Base-by-base conservation (phyloP, 2,888 invertebrate genomes). In the Prenolepis imparis region DNA sequence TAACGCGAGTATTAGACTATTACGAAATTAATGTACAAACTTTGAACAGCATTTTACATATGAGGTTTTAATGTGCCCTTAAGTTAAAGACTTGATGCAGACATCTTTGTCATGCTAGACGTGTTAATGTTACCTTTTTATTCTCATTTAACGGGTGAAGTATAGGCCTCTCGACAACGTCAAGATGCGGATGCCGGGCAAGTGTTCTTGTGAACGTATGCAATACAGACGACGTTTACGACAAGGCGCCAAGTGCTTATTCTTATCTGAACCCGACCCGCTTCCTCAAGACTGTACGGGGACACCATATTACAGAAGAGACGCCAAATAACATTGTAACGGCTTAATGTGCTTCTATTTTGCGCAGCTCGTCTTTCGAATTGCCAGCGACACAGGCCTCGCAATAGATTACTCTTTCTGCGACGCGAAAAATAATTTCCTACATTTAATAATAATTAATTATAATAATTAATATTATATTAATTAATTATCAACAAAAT, bases 171-270 rank as follows among this genome's bases (percentile, higher is more conserved):
- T 80, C 44, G 59, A 78, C 78, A 8, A 36, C 78, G 78, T 80
- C 78, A 80, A 80, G 78, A 24, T 78, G 78, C 68, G 28, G 12
- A 78, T 70, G 70, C 28, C 44, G 59, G 72, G 72, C 78, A 72
- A 80, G 72, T 80, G 72, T 80, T 80, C 78, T 80, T 80, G 41
- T 59, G 72, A 59, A 72, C 57, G 57, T 44, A 41, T 44, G 78
- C 72, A 72, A 36, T 72, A 44, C 59, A 32, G 72, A 72, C 59
- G 78, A 80, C 78, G 72, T 80, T 80, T 80, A 80, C 72, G 78
- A 80, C 72, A 21, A 80, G 78, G 78, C 78, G 78, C 78, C 78
- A 80, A 80, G 78, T 80, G 70, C 78, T 80, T 80, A 80, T 80
- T 80, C 78, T 80, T 80, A 80, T 80, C 78, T 80, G 78, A 80